Evolutionary conservation across 2,888 invertebrate species (phyloP).

Genomic region (Emesis russula): DNA sequence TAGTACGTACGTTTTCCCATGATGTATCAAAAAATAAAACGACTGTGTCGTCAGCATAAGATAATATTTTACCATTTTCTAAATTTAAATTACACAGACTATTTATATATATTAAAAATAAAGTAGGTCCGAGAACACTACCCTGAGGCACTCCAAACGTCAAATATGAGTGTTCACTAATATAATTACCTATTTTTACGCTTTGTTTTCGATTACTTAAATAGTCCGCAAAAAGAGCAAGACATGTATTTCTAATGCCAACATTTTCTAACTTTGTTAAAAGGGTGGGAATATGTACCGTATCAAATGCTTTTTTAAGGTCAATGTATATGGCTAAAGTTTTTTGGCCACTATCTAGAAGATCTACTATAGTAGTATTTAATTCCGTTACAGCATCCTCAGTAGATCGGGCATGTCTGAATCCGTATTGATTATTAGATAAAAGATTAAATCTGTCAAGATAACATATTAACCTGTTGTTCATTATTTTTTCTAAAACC

Average conservation of each 20-base stretch:
- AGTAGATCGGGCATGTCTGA: neutral
- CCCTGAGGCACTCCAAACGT: neutral
- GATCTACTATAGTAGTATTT: neutral
- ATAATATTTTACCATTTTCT: conserved; percentile 2
- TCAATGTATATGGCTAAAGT: neutral
- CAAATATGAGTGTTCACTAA: neutral
- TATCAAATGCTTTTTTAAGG: neutral
- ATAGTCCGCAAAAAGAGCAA: conserved; percentile 2
- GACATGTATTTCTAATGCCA: neutral
- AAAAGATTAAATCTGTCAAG: conserved; percentile 1
- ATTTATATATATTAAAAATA: neutral
- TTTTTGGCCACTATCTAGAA: neutral
- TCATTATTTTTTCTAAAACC: conserved; percentile 28
- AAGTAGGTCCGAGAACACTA: neutral
- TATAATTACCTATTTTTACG: neutral
- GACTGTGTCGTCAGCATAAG: neutral
- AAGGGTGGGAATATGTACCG: neutral
- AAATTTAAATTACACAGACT: neutral
- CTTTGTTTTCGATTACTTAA: neutral
- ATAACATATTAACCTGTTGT: neutral
- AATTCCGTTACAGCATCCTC: neutral
- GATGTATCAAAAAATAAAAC: neutral
- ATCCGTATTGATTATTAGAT: neutral
- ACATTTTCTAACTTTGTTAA: neutral
- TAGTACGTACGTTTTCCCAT: neutral